phyloP scores from a whole-genome alignment of 1,140 invertebrate species.

The Tetramorium alpestre region DNA sequence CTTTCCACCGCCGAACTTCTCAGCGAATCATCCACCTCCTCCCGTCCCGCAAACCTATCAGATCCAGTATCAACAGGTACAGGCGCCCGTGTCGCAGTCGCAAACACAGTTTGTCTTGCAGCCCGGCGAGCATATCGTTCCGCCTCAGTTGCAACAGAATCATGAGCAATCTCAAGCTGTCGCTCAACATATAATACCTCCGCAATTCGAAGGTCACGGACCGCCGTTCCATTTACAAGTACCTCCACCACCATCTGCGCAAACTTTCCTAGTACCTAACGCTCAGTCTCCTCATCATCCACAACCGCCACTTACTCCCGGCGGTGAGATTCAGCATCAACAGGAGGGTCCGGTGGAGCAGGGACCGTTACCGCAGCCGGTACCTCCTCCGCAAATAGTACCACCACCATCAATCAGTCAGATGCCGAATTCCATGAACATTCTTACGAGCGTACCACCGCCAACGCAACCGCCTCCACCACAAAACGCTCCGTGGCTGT shows the following conservation, averaged over 20 bases:
- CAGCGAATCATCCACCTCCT: conserved; percentile 83
- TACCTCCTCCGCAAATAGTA: conserved; percentile 84
- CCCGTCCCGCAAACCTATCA: conserved; percentile 84
- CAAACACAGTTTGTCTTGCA: conserved; percentile 83
- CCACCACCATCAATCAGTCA: conserved; percentile 81
- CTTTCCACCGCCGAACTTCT: conserved; percentile 83
- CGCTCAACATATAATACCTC: conserved; percentile 76
- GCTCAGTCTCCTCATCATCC: conserved; percentile 75
- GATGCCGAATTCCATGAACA: conserved; percentile 82
- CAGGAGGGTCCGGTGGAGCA: conserved; percentile 80
- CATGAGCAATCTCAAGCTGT: conserved; percentile 78
- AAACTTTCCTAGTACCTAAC: conserved; percentile 81
- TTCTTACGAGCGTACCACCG: conserved; percentile 83
- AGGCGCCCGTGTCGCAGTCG: conserved; percentile 75
- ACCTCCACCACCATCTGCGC: conserved; percentile 76
- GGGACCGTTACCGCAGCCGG: conserved; percentile 80
- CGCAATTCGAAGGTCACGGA: conserved; percentile 80
- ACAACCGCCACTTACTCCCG: conserved; percentile 75
- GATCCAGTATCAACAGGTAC: conserved; percentile 83
- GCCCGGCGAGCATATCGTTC: conserved; percentile 79
- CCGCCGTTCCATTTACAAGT: conserved; percentile 81
- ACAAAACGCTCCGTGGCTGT: conserved; percentile 82
- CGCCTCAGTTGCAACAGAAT: conserved; percentile 79
- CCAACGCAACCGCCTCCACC: conserved; percentile 80
- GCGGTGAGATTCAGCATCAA: conserved; percentile 77